phyloP scores from a whole-genome alignment of 1,140 invertebrate species.

The Oscheius sp. region DNA sequence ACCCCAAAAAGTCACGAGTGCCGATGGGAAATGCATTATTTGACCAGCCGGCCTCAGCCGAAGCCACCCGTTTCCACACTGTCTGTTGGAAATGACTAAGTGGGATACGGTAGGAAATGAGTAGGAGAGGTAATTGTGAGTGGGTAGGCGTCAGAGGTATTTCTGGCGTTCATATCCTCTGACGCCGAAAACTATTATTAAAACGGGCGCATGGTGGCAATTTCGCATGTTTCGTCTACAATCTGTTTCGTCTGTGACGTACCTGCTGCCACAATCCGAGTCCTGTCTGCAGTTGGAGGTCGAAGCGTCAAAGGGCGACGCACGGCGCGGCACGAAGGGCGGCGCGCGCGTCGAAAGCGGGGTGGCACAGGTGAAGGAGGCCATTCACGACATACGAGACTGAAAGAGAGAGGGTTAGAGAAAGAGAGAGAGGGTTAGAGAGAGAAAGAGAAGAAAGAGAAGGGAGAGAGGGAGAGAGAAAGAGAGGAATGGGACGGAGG shows the following conservation, averaged over 20 bases:
- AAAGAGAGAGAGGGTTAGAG: background rate
- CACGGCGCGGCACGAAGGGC: background rate
- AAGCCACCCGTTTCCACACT: background rate
- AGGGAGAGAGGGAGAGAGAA: background rate
- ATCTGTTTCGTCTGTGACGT: background rate
- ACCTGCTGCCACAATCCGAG: constrained; percentile 14
- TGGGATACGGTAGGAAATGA: background rate
- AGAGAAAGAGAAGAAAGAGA: background rate
- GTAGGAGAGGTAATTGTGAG: too few species aligned
- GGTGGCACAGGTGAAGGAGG: background rate
- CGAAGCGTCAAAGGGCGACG: constrained; percentile 1
- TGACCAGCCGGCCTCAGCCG: background rate
- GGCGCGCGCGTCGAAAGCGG: background rate
- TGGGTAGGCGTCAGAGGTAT: too few species aligned
- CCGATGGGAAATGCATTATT: background rate
- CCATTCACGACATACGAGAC: background rate
- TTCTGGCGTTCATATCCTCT: background rate
- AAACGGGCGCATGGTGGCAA: background rate
- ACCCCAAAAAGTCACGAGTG: background rate
- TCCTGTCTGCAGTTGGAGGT: constrained; percentile 10
- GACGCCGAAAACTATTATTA: background rate
- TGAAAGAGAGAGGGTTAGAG: background rate
- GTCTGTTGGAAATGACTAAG: too few species aligned
- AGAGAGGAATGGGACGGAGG: background rate
- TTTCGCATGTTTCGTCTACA: too few species aligned